These are phyloP conservation scores for Stenurella melanura DNA, from an alignment of 2,888 invertebrate genomes.

Conservation along the genomic window DNA sequence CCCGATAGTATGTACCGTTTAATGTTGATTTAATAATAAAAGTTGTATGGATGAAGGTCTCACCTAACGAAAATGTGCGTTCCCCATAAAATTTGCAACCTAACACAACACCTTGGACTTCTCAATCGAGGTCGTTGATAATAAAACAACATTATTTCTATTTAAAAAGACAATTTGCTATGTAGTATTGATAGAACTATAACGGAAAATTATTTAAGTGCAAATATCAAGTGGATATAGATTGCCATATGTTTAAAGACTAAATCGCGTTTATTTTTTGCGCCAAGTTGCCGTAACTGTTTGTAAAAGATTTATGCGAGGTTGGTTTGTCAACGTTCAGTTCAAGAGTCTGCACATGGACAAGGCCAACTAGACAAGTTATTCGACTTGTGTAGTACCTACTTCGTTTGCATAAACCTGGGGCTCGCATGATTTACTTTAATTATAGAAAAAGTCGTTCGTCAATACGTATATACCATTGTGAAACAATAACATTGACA, in stretches of 20 bases:
- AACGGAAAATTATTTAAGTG: constrained; percentile 5
- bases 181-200: background rate
- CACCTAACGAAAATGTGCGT: background rate
- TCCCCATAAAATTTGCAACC: background rate
- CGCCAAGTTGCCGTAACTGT: background rate
- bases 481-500: background rate
- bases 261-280: background rate
- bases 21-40: no score
- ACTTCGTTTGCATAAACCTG: constrained; percentile 64
- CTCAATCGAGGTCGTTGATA: background rate
- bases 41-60: no score
- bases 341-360: constrained; percentile 60
- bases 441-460: constrained; percentile 33
- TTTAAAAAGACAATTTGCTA: background rate
- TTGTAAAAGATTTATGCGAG: constrained; percentile 46
- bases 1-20: no score
- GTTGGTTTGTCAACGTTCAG: constrained; percentile 60
- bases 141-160: background rate
- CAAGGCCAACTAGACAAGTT: constrained; percentile 67
- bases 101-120: constrained; percentile 1
- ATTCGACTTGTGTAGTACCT: constrained; percentile 60
- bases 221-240: background rate
- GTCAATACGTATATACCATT: background rate
- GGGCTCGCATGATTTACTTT: constrained; percentile 30
- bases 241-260: constrained; percentile 3